Evolutionary conservation across 2,113 vertebrate genomes (phyloP).

Genomic region (Sturnus vulgaris): DNA sequence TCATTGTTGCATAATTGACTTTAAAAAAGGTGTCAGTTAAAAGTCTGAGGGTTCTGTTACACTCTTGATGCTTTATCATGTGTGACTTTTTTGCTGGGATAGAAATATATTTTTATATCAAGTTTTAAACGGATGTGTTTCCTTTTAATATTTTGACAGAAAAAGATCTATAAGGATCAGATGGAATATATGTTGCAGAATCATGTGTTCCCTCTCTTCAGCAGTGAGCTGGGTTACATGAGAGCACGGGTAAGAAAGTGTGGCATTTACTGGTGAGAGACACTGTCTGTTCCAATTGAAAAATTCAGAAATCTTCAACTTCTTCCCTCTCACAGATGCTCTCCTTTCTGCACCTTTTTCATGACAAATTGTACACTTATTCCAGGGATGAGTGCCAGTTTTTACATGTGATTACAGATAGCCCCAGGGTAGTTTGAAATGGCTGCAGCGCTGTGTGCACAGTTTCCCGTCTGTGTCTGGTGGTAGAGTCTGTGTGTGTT

Average conservation of each 20-base stretch:
- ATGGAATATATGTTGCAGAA: constrained; percentile 99
- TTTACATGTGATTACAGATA: not conserved
- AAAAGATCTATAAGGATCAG: constrained; percentile 99
- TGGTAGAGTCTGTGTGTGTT: constrained; percentile 70
- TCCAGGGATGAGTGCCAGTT: not conserved
- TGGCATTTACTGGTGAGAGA: not conserved
- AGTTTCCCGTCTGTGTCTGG: constrained; percentile 73
- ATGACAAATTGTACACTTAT: not conserved
- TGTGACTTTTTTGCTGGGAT: not conserved
- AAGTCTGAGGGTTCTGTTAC: not conserved
- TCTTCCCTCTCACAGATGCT: not conserved
- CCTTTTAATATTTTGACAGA: constrained; percentile 75
- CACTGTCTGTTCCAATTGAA: not conserved
- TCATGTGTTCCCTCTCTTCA: constrained; percentile 97
- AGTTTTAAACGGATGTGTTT: not conserved
- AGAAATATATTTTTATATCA: not conserved
- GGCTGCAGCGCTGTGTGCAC: constrained; percentile 75
- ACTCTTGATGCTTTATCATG: not conserved
- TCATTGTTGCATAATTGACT: not conserved
- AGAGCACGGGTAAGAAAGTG: constrained; percentile 88
- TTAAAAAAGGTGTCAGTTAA: not conserved
- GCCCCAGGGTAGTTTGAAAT: not conserved
- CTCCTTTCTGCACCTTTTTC: not conserved
- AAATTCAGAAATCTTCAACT: not conserved
- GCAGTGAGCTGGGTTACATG: constrained; percentile 95